These are phyloP conservation scores for Cephalopterus ornatus DNA, from an alignment of 2,113 vertebrate genomes.

Conservation along the genomic window DNA sequence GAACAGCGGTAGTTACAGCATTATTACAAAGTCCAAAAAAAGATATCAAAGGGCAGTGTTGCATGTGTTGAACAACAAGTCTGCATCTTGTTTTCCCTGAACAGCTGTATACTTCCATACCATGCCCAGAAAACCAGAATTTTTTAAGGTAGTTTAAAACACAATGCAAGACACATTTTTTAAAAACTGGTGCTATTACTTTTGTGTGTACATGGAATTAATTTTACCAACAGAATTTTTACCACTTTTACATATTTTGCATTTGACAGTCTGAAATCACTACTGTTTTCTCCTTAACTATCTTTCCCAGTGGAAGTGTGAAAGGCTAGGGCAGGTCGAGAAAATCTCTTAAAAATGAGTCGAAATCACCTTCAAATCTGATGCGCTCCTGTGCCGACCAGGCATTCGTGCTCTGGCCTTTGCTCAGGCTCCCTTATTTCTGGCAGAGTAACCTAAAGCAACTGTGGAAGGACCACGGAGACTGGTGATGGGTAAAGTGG, in stretches of 20 bases:
- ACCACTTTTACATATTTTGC: background rate
- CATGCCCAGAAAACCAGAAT: background rate
- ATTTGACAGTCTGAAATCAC: background rate
- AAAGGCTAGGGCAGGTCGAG: background rate
- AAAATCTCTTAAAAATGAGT: background rate
- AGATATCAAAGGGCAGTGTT: constrained; percentile 71
- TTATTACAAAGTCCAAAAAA: constrained; percentile 71
- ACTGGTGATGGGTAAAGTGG: background rate
- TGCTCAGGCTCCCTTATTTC: background rate
- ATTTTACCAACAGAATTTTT: background rate
- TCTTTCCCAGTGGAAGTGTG: background rate
- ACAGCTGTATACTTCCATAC: background rate
- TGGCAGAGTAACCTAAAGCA: background rate
- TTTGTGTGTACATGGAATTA: background rate
- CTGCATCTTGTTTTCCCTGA: background rate
- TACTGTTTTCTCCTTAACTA: background rate
- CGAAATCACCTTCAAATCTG: background rate
- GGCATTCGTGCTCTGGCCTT: background rate
- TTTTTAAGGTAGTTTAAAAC: background rate
- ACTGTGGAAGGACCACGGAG: background rate
- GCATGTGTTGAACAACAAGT: constrained; percentile 54
- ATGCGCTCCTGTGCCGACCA: background rate
- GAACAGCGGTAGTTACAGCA: constrained; percentile 74
- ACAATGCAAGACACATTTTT: background rate
- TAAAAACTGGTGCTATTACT: background rate